phyloP scores from a whole-genome alignment of 23 tunicate genomes.

The Ciona savignyi region DNA sequence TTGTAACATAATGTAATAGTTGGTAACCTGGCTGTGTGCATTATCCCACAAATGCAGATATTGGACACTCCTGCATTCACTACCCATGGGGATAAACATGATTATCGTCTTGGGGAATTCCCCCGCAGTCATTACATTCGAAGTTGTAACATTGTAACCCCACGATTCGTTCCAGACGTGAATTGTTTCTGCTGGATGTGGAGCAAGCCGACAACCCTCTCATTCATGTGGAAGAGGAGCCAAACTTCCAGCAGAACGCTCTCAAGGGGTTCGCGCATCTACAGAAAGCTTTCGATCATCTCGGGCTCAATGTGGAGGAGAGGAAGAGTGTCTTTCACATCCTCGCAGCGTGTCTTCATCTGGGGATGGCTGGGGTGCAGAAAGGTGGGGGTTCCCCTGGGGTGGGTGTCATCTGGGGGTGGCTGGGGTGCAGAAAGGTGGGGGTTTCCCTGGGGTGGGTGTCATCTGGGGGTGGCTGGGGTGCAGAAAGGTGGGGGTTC shows the following conservation, averaged over 20 bases:
- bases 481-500: no score
- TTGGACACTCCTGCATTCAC: no score
- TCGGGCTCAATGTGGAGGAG: constrained; percentile 39
- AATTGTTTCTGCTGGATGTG: constrained; percentile 47
- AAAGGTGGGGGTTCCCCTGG: constrained; percentile 42
- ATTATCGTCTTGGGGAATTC: no score
- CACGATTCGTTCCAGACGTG: constrained; percentile 36
- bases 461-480: no score
- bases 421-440: no score
- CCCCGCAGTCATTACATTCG: no score
- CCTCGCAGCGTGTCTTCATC: constrained; percentile 80
- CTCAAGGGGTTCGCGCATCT: constrained; percentile 27
- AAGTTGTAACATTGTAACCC: neutral
- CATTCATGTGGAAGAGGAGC: neutral
- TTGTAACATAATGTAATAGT: no score
- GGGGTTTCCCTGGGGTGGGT: no score
- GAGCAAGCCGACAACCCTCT: constrained; percentile 63
- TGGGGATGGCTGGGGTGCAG: constrained; percentile 78
- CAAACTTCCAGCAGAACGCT: constrained; percentile 23
- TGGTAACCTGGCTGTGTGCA: no score
- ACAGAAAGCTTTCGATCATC: constrained; percentile 28
- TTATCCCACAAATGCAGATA: no score
- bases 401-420: no score
- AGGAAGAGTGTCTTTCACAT: constrained; percentile 41
- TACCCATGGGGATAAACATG: no score